A percentile compares a stretch with the other conserved stretches of the same genome.
phyloP scores from a whole-genome alignment of 2,797 vertebrate species.

The Poecilia gillii region DNA sequence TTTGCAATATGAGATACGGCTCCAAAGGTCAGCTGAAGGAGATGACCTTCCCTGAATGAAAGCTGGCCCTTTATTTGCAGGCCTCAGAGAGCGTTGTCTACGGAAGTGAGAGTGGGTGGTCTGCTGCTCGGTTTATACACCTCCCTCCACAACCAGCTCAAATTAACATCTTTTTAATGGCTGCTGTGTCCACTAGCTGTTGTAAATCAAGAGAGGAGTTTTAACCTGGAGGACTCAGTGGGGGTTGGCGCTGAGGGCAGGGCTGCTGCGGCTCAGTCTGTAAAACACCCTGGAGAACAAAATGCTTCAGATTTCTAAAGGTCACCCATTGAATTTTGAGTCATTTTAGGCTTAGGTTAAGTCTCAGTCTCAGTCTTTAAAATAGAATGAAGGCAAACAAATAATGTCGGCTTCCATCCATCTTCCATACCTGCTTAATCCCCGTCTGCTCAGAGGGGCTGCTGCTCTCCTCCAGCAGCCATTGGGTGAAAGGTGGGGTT shows the following conservation, averaged over 20 bases:
- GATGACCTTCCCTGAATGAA: constrained; percentile 79
- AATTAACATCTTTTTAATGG: constrained; percentile 82
- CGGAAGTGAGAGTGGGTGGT: constrained; percentile 79
- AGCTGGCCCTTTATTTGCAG: constrained; percentile 72
- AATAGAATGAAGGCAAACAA: not conserved
- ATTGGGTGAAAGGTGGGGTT: not conserved
- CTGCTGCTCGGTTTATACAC: constrained; percentile 69
- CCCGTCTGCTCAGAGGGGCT: not conserved
- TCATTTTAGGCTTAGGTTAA: constrained; percentile 24
- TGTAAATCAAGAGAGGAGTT: constrained; percentile 77
- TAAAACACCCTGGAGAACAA: constrained; percentile 56
- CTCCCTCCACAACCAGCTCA: constrained; percentile 64
- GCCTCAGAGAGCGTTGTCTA: constrained; percentile 62
- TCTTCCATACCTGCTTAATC: not conserved
- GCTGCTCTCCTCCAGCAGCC: not conserved
- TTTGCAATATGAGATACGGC: constrained; percentile 63
- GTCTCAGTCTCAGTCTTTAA: not conserved
- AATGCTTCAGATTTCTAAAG: constrained; percentile 31
- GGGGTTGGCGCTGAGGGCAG: constrained; percentile 62
- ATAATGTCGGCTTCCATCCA: not conserved
- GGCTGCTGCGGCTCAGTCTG: constrained; percentile 56
- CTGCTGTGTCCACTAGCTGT: constrained; percentile 68
- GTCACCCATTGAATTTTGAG: constrained; percentile 12
- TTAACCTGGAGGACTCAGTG: constrained; percentile 67
- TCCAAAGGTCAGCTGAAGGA: constrained; percentile 72